A percentile compares a stretch with the other conserved stretches of the same genome.
Conservation (phyloP, 1,140 invertebrate species). For the Tachypleus tridentatus region DNA sequence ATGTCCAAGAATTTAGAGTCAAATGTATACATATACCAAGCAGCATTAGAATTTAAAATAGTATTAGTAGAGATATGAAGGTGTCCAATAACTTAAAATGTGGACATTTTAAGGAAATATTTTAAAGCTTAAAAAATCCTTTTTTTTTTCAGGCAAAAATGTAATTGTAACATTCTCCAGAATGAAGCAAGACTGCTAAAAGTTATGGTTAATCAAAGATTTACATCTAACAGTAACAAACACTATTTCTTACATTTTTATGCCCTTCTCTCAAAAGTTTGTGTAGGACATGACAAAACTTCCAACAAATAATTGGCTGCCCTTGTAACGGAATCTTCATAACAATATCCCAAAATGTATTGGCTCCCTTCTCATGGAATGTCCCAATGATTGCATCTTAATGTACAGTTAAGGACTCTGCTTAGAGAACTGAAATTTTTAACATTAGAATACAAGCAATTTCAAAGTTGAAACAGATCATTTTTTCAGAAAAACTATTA, state of each 20-base stretch:
- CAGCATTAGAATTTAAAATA: no score
- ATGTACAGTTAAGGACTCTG: conserved; percentile 4
- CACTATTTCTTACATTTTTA: conserved; percentile 48
- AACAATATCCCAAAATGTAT: conserved; percentile 78
- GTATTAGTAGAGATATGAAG: no score
- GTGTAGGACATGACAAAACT: conserved; percentile 79
- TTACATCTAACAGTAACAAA: not conserved
- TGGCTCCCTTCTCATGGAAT: conserved; percentile 79
- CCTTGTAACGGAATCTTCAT: conserved; percentile 71
- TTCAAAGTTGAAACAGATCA: not conserved
- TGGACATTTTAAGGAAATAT: no score
- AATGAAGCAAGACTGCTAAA: not conserved
- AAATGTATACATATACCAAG: no score
- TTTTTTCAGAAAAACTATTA: not conserved
- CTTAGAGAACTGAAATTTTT: not conserved
- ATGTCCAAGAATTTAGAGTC: no score
- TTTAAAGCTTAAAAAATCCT: not conserved
- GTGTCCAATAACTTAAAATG: no score
- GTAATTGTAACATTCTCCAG: no score
- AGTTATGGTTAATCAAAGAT: not conserved
- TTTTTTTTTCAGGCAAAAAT: no score
- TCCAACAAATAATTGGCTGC: conserved; percentile 92
- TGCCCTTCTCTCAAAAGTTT: conserved; percentile 93
- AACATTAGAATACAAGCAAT: no score
- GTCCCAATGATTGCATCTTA: conserved; percentile 83